Evolutionary conservation across 2,888 invertebrate species (phyloP), one percentile per base, ranked within the genome.

Genomic region (Prenolepis imparis): DNA sequence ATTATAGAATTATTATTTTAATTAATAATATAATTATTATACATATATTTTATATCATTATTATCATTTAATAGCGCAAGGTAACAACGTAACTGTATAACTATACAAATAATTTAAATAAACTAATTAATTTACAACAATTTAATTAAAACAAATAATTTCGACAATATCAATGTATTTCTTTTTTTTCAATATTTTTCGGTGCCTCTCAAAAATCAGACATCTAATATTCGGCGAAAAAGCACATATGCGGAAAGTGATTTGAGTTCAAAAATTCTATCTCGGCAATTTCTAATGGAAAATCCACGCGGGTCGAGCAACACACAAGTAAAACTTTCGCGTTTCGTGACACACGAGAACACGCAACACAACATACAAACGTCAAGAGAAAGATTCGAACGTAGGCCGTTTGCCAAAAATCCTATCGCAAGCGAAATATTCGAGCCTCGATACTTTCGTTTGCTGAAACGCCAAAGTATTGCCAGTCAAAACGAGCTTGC

Each of bases 391-490:
- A 63, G 57, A 67, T 48, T 55, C 75, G 68, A 48, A n/a, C 41
- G 82, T 44, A 84, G 88, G 88, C 88, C 32, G 57, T 57, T 83
- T 88, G 88, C 88, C 86, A 89, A 86, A 88, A 87, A 85, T 84
- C 73, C 78, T 61, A 61, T 87, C 67, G 84, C 82, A 82, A 77
- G 83, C 63, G 84, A 78, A 87, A 89, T 87, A 87, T 84, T 84
- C 78, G 83, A 83, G 78, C 24, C 28, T 73, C 82, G 78, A 72
- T 74, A 83, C 75, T 73, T 85, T 57, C 75, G 11, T 12, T 64
- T 36, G 36, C 21, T 52, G 44, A 70, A 48, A 48, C 44, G 81
- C 4, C 21, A 68, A 82, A 82, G 11, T 83, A 80, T 83, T 83
- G 78, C 72, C 84, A 8, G 3, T 8, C n/a, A n/a, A 32, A 67